These are phyloP conservation scores for Morus bassanus DNA, from an alignment of 2,797 vertebrate species.

Conservation along the genomic window DNA sequence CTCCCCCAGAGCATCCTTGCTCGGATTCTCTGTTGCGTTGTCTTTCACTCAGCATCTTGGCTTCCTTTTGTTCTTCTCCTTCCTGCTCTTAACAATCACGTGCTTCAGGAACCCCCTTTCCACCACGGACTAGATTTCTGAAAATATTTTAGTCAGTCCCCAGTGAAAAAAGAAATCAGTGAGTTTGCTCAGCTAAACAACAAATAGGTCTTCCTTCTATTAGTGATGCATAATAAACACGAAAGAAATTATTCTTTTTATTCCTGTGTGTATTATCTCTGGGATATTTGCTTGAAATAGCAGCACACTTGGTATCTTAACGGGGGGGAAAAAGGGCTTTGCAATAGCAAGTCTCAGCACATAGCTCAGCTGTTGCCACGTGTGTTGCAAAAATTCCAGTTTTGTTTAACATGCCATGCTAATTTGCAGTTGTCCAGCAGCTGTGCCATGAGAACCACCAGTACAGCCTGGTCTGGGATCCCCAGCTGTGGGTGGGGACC, in stretches of 20 bases:
- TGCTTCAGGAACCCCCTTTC: background rate
- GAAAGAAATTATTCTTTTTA: background rate
- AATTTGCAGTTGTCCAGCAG: background rate
- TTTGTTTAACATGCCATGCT: rapidly evolving
- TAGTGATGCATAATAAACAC: background rate
- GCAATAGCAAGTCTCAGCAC: background rate
- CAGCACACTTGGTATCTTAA: background rate
- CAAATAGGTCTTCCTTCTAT: background rate
- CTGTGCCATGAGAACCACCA: background rate
- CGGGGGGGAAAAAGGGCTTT: background rate
- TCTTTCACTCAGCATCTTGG: background rate
- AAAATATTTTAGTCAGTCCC: background rate
- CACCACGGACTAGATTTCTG: rapidly evolving
- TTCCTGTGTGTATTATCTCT: background rate
- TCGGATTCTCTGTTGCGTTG: rapidly evolving
- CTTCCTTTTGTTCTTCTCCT: background rate
- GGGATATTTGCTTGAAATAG: background rate
- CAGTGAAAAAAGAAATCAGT: background rate
- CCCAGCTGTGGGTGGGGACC: background rate
- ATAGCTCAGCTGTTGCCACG: background rate
- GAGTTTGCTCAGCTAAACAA: background rate
- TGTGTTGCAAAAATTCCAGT: background rate
- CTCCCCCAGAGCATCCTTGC: background rate
- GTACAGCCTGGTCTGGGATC: background rate
- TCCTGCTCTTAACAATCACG: background rate